These are phyloP conservation scores for Fragum whitleyi DNA, from an alignment of 2,888 invertebrate genomes.

Conservation along the genomic window DNA sequence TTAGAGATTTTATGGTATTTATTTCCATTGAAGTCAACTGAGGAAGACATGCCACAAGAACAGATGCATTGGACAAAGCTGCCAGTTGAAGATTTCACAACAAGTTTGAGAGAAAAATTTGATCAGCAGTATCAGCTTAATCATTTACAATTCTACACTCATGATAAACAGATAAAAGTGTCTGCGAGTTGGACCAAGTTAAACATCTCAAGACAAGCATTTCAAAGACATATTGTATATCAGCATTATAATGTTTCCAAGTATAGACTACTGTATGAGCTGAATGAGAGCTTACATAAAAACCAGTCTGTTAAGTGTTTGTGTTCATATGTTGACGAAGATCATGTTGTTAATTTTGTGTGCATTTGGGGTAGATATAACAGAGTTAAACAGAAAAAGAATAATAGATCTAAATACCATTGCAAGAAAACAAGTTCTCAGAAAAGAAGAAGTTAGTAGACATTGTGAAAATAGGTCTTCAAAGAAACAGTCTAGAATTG, in stretches of 20 bases:
- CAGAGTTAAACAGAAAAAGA: not conserved
- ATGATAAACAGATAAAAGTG: not conserved
- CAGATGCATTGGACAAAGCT: constrained; percentile 65
- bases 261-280: constrained; percentile 79
- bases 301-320: constrained; percentile 73
- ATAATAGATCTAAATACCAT: not conserved
- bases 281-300: constrained; percentile 72
- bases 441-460: not conserved
- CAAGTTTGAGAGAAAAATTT: constrained; percentile 17
- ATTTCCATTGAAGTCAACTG: not conserved
- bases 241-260: constrained; percentile 78
- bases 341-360: constrained; percentile 73
- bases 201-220: not conserved
- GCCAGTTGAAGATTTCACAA: constrained; percentile 72
- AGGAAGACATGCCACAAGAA: not conserved
- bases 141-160: constrained; percentile 17
- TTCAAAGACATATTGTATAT: constrained; percentile 55
- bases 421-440: not conserved
- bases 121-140: constrained; percentile 15
- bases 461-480: not conserved
- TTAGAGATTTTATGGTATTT: too few relatives aligned
- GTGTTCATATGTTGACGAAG: constrained; percentile 78
- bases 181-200: constrained; percentile 11
- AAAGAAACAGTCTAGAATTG: not conserved
- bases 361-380: constrained; percentile 73